phyloP scores from a whole-genome alignment of 2,113 vertebrate genomes.

The Proterorhinus semilunaris region DNA sequence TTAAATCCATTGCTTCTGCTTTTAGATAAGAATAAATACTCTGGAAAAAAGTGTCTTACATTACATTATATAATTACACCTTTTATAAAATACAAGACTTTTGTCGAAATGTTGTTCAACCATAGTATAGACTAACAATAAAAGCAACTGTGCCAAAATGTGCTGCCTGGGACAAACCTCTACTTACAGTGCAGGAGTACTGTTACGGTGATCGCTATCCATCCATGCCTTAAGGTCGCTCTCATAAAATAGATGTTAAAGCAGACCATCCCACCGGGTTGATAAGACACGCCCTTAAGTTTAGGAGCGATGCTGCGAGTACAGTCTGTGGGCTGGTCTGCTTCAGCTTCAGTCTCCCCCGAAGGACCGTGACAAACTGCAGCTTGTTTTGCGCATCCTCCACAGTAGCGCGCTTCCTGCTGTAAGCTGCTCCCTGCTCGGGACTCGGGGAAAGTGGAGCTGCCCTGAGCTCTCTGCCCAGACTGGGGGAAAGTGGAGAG shows the following conservation, averaged over 20 bases:
- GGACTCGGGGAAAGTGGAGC: constrained; percentile 14
- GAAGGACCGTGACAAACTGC: constrained; percentile 22
- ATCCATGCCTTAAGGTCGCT: background rate
- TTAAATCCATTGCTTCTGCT: background rate
- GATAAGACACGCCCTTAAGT: constrained; percentile 64
- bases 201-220: too few relatives aligned
- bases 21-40: too few relatives aligned
- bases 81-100: background rate
- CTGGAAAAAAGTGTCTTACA: too few relatives aligned
- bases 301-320: constrained; percentile 34
- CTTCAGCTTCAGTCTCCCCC: background rate
- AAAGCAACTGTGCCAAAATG: too few relatives aligned
- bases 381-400: constrained; percentile 11
- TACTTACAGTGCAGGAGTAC: too few relatives aligned
- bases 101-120: background rate
- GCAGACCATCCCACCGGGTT: constrained; percentile 12
- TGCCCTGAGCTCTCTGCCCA: background rate
- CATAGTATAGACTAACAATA: too few relatives aligned
- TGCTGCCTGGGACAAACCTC: too few relatives aligned
- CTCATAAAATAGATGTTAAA: background rate
- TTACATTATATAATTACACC: background rate
- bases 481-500: constrained; percentile 20
- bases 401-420: constrained; percentile 11
- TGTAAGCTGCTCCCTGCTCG: constrained; percentile 21
- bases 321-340: constrained; percentile 13